phyloP scores from a whole-genome alignment of 2,113 vertebrate genomes.

The Pomatostomus ruficeps region DNA sequence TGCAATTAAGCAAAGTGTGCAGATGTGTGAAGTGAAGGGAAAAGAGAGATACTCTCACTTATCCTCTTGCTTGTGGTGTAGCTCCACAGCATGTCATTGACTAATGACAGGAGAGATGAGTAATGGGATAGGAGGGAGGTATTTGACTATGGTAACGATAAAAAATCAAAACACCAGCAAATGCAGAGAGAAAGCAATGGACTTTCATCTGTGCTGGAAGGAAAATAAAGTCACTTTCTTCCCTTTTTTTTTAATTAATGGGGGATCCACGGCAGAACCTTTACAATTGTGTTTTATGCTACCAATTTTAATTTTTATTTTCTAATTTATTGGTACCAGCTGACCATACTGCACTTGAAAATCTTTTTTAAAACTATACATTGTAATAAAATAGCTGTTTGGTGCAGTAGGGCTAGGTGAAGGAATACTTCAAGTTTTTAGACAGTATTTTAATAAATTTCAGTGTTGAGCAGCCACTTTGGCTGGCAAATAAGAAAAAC shows the following conservation, averaged over 20 bases:
- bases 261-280: accelerated
- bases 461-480: not conserved
- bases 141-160: not conserved
- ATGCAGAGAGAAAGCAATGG: not conserved
- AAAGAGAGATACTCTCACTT: not conserved
- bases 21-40: not conserved
- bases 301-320: not conserved
- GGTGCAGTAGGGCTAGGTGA: not conserved
- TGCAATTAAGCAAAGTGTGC: not conserved
- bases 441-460: not conserved
- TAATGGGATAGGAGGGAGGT: not conserved
- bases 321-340: not conserved
- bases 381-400: not conserved
- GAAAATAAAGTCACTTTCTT: not conserved
- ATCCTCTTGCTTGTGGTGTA: not conserved
- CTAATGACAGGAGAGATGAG: not conserved
- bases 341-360: not conserved
- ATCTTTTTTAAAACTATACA: not conserved
- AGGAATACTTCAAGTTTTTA: not conserved
- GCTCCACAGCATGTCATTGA: not conserved
- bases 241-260: not conserved
- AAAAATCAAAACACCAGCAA: not conserved
- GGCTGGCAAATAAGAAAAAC: not conserved
- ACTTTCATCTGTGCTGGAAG: not conserved
- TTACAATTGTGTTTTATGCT: not conserved